These are phyloP conservation scores for Channa argus DNA, from an alignment of 2,113 vertebrate genomes.

Conservation along the genomic window DNA sequence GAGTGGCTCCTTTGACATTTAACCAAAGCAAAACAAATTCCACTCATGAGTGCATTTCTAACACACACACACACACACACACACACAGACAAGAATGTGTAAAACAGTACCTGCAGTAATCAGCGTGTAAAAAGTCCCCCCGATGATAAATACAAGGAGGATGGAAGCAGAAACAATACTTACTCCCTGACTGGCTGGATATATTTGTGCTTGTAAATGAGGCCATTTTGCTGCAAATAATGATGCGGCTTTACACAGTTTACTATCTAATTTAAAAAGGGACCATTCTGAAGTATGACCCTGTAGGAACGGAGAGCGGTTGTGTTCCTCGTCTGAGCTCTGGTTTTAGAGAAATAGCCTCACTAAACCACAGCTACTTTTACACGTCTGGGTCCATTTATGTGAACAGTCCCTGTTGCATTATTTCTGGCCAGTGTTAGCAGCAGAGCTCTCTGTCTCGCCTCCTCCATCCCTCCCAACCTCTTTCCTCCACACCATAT, in stretches of 20 bases:
- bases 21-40: conserved; percentile 72
- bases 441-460: conserved; percentile 71
- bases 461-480: not conserved
- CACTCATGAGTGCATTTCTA: conserved; percentile 56
- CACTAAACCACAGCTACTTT: conserved; percentile 59
- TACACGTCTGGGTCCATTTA: conserved; percentile 67
- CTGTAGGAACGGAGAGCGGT: conserved; percentile 19
- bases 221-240: conserved; percentile 58
- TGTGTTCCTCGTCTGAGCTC: conserved; percentile 34
- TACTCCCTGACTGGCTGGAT: conserved; percentile 10
- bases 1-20: conserved; percentile 67
- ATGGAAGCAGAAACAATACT: conserved; percentile 21
- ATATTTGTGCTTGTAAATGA: conserved; percentile 47
- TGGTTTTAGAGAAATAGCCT: conserved; percentile 49
- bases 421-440: conserved; percentile 68
- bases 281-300: conserved; percentile 26
- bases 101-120: conserved; percentile 31
- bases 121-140: conserved; percentile 40
- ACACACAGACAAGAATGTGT: conserved; percentile 2
- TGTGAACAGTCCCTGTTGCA: conserved; percentile 62
- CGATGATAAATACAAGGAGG: conserved; percentile 27
- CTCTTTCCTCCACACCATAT: conserved; percentile 18
- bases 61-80: conserved; percentile 22
- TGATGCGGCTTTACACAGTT: conserved; percentile 54
- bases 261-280: conserved; percentile 50